phyloP scores from a whole-genome alignment of 2,797 vertebrate genomes.

The Hybognathus amarus region DNA sequence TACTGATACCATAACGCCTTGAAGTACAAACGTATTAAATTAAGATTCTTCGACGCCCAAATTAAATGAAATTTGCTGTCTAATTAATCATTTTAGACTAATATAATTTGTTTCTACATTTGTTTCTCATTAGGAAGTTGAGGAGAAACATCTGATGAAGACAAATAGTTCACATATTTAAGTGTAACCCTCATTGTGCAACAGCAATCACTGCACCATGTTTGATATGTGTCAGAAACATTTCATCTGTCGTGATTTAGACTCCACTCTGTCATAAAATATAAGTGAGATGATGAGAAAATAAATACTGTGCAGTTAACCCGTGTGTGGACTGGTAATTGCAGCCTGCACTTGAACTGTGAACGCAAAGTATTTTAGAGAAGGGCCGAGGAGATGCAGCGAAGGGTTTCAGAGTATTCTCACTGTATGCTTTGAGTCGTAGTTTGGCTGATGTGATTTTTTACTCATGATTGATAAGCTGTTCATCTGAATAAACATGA shows the following conservation, averaged over 20 bases:
- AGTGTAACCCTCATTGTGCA: not conserved
- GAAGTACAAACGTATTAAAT: not conserved
- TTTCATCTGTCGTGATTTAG: not conserved
- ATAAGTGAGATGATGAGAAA: slow-evolving; percentile 9
- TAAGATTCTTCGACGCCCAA: not conserved
- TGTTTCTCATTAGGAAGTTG: not conserved
- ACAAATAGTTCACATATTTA: not conserved
- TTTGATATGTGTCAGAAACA: not conserved
- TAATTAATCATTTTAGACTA: not conserved
- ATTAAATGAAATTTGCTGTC: not conserved
- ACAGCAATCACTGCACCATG: not conserved
- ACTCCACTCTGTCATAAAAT: not conserved
- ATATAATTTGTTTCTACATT: not conserved
- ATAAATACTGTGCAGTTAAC: not conserved
- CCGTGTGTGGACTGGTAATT: slow-evolving; percentile 13
- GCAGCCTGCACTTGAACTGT: not conserved
- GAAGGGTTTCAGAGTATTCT: not conserved
- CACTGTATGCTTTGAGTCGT: not conserved
- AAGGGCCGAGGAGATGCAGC: not conserved
- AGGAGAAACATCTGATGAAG: not conserved
- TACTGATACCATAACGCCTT: not conserved
- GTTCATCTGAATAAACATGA: not conserved
- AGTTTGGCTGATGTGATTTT: not conserved
- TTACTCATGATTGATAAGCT: not conserved
- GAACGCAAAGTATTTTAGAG: not conserved